Evolutionary conservation across 2,888 invertebrate species (phyloP).

Genomic region (Phalera bucephala): DNA sequence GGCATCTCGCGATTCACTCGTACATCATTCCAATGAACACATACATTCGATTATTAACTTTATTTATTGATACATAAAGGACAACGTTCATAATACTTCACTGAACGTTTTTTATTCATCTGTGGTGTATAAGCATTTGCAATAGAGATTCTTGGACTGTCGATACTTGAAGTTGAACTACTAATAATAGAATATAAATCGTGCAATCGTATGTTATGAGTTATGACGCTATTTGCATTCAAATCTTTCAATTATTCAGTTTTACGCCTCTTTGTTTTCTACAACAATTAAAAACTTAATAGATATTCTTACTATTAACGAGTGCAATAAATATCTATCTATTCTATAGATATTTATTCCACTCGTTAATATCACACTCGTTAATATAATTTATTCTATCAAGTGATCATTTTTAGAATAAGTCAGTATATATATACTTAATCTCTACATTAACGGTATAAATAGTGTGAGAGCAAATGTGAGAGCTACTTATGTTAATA

Average conservation of each 20-base stretch:
- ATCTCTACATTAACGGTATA: no score
- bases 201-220: slow-evolving; percentile 18
- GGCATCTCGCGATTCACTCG: slow-evolving; percentile 37
- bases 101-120: slow-evolving; percentile 9
- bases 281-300: no score
- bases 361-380: no score
- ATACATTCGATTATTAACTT: slow-evolving; percentile 20
- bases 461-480: no score
- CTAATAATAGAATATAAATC: slow-evolving; percentile 24
- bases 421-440: no score
- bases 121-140: slow-evolving; percentile 26
- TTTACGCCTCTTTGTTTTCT: no score
- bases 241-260: slow-evolving; percentile 1
- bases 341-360: no score
- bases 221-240: slow-evolving; percentile 20
- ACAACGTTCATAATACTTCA: slow-evolving; percentile 11
- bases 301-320: no score
- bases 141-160: slow-evolving; percentile 22
- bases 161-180: slow-evolving; percentile 44
- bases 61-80: slow-evolving; percentile 17
- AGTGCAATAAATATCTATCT: no score
- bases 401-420: no score
- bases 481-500: no score
- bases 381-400: no score
- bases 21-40: slow-evolving; percentile 26